These are phyloP conservation scores for Crenichthys baileyi DNA, from an alignment of 2,797 vertebrate species.

Conservation along the genomic window DNA sequence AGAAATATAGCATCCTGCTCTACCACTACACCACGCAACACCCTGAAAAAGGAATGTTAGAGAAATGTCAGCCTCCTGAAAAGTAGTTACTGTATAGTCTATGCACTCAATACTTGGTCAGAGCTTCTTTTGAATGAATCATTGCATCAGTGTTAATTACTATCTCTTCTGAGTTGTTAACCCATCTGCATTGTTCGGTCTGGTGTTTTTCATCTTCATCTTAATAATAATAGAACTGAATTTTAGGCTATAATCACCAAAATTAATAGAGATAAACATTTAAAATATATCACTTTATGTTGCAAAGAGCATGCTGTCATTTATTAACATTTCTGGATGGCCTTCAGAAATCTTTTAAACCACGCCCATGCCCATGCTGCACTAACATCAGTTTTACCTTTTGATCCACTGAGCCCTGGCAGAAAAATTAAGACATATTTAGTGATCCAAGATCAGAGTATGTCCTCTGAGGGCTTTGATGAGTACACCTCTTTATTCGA, in stretches of 20 bases:
- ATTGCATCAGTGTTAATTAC: not conserved
- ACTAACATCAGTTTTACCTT: slow-evolving; percentile 63
- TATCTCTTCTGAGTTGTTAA: not conserved
- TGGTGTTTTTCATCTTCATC: not conserved
- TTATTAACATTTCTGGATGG: slow-evolving; percentile 2
- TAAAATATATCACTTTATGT: not conserved
- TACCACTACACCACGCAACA: no score
- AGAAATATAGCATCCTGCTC: no score
- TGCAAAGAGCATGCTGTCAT: not conserved
- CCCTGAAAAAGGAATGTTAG: no score
- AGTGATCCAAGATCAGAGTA: slow-evolving; percentile 68
- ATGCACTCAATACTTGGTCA: not conserved
- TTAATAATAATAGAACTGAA: not conserved
- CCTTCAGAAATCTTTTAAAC: slow-evolving; percentile 19
- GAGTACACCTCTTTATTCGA: slow-evolving; percentile 70
- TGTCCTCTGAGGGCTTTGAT: slow-evolving; percentile 72
- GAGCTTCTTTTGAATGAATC: not conserved
- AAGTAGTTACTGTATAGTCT: not conserved
- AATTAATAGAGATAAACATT: not conserved
- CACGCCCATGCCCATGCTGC: slow-evolving; percentile 52
- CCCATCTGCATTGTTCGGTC: no score
- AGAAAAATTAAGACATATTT: slow-evolving; percentile 68
- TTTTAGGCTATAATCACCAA: not conserved
- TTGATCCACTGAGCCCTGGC: slow-evolving; percentile 61
- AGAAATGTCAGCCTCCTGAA: not conserved